Evolutionary conservation across 2,888 invertebrate genomes (phyloP), one percentile per base, ranked within the genome.

Genomic region (Erpobdella octoculata): DNA sequence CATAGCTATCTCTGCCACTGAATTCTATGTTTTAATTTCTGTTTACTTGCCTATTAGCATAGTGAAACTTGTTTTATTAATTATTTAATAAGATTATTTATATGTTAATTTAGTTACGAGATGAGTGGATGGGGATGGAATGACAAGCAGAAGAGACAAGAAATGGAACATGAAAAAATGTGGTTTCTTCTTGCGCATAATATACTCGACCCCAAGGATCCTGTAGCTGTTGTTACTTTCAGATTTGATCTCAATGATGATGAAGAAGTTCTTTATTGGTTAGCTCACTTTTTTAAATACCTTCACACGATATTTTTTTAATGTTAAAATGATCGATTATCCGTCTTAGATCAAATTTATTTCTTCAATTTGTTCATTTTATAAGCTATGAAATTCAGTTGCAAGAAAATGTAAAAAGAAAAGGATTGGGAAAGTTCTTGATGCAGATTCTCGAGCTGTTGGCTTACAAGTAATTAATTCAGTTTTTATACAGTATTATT

Each of bases 361-460:
- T 25, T 8, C 8, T 31, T 21, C 41, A 31, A 31, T 41, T 46
- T 53, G 28, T 64, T 8, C 15, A 38, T 37, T 21, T 72, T 78
- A 83, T 67, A 79, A 91, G 92, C 82, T 94, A 93, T 85, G 93
- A 93, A 83, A 86, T 93, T 75, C 93, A 94, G 83, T 85, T 93
- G 77, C 89, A 89, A 79, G 83, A 87, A 68, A 85, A 84, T 12
- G 87, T 88, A 37, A 87, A 90, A 75, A 86, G 91, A 73, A 89
- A 89, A 82, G 92, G 92, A 12, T 85, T 93, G 59, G 93, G 93
- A 4, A 89, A 89, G 80, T 90, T 90, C 79, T 86, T 93, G 84
- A 88, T 93, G 86, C 87, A 88, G 78, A 87, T 90, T 75, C 83
- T 93, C 75, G 91, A 92, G 84, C 84, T 87, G 69, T 86, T 93